phyloP scores from a whole-genome alignment of 2,797 vertebrate genomes.

The Characodon lateralis region DNA sequence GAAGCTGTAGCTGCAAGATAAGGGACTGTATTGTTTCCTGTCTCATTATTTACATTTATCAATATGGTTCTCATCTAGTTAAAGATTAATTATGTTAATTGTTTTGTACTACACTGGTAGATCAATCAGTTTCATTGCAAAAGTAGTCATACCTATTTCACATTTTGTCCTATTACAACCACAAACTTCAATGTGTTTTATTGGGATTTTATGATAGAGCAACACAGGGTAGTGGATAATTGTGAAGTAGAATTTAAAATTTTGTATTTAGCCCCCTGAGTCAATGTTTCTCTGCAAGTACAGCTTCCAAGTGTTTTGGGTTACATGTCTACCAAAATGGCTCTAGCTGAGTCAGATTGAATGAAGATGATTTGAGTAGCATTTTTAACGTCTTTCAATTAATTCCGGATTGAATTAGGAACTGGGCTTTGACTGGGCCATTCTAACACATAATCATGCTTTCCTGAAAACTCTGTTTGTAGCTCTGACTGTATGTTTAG shows the following conservation, averaged over 20 bases:
- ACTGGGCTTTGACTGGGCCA: too few relatives aligned
- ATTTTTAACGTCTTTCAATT: too few relatives aligned
- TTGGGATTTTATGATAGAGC: neutral
- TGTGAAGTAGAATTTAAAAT: neutral
- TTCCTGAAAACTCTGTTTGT: neutral
- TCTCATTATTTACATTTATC: neutral
- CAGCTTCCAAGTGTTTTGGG: too few relatives aligned
- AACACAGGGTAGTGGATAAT: neutral
- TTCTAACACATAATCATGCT: too few relatives aligned
- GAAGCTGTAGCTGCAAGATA: neutral
- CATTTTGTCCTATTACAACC: neutral
- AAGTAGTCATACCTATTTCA: neutral
- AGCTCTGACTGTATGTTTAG: neutral
- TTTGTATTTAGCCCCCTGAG: neutral
- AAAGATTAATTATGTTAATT: neutral
- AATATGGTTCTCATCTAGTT: neutral
- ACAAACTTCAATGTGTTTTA: neutral
- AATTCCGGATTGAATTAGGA: too few relatives aligned
- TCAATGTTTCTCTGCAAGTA: neutral
- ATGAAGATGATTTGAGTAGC: too few relatives aligned
- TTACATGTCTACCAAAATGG: too few relatives aligned
- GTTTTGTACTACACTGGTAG: too few relatives aligned
- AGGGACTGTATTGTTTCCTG: neutral
- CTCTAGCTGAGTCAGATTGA: too few relatives aligned
- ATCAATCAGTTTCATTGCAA: neutral